phyloP scores from a whole-genome alignment of 1,140 invertebrate species.

The Thalassaphorura encarpata region DNA sequence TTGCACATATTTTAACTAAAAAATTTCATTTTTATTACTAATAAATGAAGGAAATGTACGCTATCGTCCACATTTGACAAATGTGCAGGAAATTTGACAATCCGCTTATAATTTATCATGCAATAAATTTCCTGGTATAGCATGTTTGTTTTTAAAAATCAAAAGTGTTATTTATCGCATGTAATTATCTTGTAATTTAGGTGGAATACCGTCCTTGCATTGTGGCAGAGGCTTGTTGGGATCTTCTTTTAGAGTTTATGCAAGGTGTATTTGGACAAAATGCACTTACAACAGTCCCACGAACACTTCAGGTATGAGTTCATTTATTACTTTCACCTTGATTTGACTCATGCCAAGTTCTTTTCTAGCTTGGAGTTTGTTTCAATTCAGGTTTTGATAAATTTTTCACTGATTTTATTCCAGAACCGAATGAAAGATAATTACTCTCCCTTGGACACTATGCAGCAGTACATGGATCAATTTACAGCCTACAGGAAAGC shows the following conservation, averaged over 20 bases:
- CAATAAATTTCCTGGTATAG: background rate
- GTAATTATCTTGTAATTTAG: constrained; percentile 39
- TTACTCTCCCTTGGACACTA: constrained; percentile 80
- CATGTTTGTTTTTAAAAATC: background rate
- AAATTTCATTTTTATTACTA: no score
- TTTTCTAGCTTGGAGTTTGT: background rate
- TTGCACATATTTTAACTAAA: no score
- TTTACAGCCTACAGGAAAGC: constrained; percentile 79
- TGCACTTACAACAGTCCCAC: constrained; percentile 52
- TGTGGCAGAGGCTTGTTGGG: constrained; percentile 77
- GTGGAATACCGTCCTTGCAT: constrained; percentile 87
- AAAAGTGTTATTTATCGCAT: background rate
- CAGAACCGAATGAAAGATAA: constrained; percentile 72
- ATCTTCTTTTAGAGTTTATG: constrained; percentile 81
- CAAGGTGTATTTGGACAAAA: constrained; percentile 78
- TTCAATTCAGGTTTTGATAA: background rate
- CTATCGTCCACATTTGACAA: no score
- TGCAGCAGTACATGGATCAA: constrained; percentile 90
- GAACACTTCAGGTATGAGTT: constrained; percentile 46
- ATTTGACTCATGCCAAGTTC: background rate
- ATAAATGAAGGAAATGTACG: no score
- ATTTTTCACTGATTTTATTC: constrained; percentile 41
- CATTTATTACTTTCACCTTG: background rate
- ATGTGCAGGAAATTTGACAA: no score
- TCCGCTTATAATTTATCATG: no score